Percentiles rank a stretch among this genome's conserved stretches.
Conservation (phyloP, 2,888 invertebrate genomes). For the Nephrotoma appendiculata region DNA sequence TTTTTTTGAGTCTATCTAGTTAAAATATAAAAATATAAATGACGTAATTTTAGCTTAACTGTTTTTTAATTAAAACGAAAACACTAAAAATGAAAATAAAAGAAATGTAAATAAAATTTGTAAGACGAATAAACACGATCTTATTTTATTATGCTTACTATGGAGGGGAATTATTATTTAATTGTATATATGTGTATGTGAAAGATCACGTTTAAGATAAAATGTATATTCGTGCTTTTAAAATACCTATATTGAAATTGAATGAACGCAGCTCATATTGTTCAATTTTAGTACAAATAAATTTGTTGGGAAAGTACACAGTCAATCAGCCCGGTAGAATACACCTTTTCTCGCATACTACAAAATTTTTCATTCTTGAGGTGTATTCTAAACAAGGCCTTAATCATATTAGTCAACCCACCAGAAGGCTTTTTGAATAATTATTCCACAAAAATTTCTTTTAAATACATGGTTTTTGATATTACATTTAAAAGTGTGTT, state of each 20-base stretch:
- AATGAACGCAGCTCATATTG: not conserved
- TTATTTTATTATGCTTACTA: not conserved
- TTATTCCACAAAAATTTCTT: too few relatives aligned
- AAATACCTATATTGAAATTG: not conserved
- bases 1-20: not conserved
- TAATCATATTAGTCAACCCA: too few relatives aligned
- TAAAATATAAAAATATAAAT: not conserved
- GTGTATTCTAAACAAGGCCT: too few relatives aligned
- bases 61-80: not conserved
- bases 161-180: not conserved
- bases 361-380: too few relatives aligned
- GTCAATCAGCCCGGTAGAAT: too few relatives aligned
- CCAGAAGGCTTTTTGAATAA: too few relatives aligned
- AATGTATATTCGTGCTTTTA: not conserved
- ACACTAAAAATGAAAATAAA: not conserved
- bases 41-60: not conserved
- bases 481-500: too few relatives aligned
- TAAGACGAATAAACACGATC: not conserved
- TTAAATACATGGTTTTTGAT: too few relatives aligned
- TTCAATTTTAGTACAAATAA: too few relatives aligned
- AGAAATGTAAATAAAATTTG: not conserved
- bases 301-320: too few relatives aligned
- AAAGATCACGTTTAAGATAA: not conserved
- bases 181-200: not conserved
- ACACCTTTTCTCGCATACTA: too few relatives aligned